phyloP scores from a whole-genome alignment of 2,888 invertebrate species.

The Augochlorella aurata region DNA sequence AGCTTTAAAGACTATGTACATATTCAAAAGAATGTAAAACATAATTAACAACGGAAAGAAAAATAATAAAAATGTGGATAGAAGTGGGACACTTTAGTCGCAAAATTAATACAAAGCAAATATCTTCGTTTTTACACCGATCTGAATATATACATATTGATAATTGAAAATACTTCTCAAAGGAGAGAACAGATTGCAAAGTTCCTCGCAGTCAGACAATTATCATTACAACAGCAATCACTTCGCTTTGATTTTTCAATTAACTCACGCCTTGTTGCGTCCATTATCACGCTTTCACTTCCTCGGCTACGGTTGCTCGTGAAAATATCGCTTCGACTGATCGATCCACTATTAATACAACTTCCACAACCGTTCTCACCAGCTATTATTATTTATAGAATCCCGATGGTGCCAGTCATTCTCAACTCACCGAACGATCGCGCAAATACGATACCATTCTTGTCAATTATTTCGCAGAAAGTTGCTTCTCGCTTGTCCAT shows the following conservation, averaged over 20 bases:
- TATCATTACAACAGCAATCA: not conserved
- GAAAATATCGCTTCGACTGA: slow-evolving; percentile 30
- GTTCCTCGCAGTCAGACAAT: not conserved
- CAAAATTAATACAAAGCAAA: too few species aligned
- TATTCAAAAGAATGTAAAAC: too few species aligned
- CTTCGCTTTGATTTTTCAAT: slow-evolving; percentile 4
- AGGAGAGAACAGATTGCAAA: not conserved
- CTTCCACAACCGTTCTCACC: slow-evolving; percentile 31
- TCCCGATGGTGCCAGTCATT: not conserved
- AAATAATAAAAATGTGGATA: too few species aligned
- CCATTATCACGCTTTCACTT: slow-evolving; percentile 42
- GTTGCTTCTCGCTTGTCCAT: not conserved
- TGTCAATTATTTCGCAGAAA: not conserved
- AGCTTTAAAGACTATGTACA: too few species aligned
- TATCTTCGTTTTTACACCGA: too few species aligned
- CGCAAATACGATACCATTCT: not conserved
- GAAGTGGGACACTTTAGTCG: too few species aligned
- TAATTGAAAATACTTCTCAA: not conserved
- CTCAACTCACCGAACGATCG: not conserved
- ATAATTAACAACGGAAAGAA: too few species aligned
- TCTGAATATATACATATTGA: too few species aligned
- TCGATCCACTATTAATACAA: slow-evolving; percentile 24
- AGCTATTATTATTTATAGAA: not conserved
- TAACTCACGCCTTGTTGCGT: slow-evolving; percentile 2
- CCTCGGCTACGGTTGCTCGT: slow-evolving; percentile 14